phyloP scores from a whole-genome alignment of 2,888 invertebrate species.

The Drosophila emarginata region DNA sequence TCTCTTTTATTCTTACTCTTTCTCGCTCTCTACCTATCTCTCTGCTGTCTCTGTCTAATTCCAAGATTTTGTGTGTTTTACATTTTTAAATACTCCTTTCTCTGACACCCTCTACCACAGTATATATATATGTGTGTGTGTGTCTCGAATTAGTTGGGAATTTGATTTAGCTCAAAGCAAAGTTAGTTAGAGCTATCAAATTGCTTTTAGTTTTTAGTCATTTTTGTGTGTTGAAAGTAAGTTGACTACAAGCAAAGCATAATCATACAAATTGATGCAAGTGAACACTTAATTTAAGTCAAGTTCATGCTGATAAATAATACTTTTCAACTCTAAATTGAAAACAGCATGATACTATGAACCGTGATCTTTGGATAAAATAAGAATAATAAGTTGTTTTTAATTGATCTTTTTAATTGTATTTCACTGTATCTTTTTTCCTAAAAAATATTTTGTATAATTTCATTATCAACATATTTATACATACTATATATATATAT shows the following conservation, averaged over 20 bases:
- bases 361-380: no score
- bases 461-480: no score
- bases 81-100: conserved; percentile 14
- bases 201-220: conserved; percentile 6
- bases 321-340: background rate
- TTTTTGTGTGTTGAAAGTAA: background rate
- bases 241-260: conserved; percentile 5
- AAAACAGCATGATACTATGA: no score
- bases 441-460: no score
- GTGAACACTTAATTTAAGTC: background rate
- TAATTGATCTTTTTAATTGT: no score
- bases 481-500: no score
- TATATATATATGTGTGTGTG: conserved; percentile 7
- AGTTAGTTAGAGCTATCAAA: conserved; percentile 48
- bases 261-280: background rate
- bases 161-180: conserved; percentile 45
- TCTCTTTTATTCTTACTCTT: background rate
- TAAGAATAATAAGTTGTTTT: no score
- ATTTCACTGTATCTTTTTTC: no score
- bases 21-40: background rate
- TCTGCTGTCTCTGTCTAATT: background rate
- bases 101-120: background rate
- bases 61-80: conserved; percentile 15
- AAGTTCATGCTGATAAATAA: background rate
- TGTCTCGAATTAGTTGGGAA: conserved; percentile 46